Conservation (phyloP, 2,797 vertebrate species). For the Liparis tanakae region DNA sequence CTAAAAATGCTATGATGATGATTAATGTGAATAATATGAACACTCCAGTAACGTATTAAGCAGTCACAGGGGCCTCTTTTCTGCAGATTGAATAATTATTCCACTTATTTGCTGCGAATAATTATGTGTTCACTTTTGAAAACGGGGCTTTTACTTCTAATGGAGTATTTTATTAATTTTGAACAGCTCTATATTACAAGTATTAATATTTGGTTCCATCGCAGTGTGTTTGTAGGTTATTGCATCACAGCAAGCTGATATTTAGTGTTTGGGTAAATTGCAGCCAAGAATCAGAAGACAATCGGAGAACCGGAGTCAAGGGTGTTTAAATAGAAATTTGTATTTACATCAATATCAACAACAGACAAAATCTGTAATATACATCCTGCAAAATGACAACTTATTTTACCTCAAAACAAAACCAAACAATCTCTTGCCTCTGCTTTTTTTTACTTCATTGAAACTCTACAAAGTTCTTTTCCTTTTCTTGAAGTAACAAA, state of each 20-base stretch:
- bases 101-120: not conserved
- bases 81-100: not conserved
- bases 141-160: not conserved
- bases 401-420: conserved; percentile 68
- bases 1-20: not conserved
- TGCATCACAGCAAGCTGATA: not conserved
- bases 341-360: conserved; percentile 98
- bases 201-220: not conserved
- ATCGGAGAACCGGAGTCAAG: conserved; percentile 52
- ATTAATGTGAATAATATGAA: not conserved
- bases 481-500: conserved; percentile 71
- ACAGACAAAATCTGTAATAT: conserved; percentile 89
- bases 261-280: not conserved
- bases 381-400: conserved; percentile 87
- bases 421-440: conserved; percentile 52
- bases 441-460: conserved; percentile 72
- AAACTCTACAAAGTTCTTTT: conserved; percentile 69
- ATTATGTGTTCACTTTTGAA: not conserved
- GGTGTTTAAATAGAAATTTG: conserved; percentile 97
- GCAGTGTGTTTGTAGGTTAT: not conserved
- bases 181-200: too few relatives aligned
- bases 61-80: not conserved
- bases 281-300: conserved; percentile 5
- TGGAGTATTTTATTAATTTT: not conserved
- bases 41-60: not conserved